Base-by-base conservation (phyloP, 2,797 vertebrate genomes). In the Dermochelys coriacea region DNA sequence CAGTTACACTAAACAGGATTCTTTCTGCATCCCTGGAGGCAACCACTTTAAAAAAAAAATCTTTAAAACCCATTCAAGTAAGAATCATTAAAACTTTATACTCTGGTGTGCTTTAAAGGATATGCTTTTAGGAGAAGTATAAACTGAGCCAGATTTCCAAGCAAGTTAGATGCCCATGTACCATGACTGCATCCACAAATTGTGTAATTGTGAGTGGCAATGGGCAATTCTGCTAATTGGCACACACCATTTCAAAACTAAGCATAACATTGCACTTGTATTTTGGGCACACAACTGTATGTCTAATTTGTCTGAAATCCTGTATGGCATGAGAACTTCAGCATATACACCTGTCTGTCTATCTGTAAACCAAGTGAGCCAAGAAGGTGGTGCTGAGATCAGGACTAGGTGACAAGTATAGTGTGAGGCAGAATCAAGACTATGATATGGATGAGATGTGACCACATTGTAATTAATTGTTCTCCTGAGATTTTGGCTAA, bases 1-100 rank as follows among this genome's bases (percentile, higher is more conserved):
- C 41, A 51, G 41, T 80, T 57, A 37, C n/a, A 45, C 41, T 27
- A 47, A 78, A 74, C 1, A 29, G 34, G 80, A 61, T 59, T 61
- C 23, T 91, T 95, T 82, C 37, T 0, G 0, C 86, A 74, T 77
- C 27, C 52, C 83, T 91, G 84, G n/a, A 90, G 95, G 82, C 25
- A 88, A 54, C 9, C 6, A 41, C 82, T 85, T 88, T 41, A 41
- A 3, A 12, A 80, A 80, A 87, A 88, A 25, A 0, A 8, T 2
- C 18, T 91, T 93, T 78, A 88, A 95, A 86, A 10, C 4, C 2
- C 3, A 78, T 86, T 2, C 3, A 87, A 87, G 88, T 87, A 92
- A 87, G 12, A 88, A 55, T 84, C 18, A 23, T 93, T 93, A 41
- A 87, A 89, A 82, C 14, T 93, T 95, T 88, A 5, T 75, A 19